Conservation (phyloP, 2,113 vertebrate species). For the Pseudois nayaur region DNA sequence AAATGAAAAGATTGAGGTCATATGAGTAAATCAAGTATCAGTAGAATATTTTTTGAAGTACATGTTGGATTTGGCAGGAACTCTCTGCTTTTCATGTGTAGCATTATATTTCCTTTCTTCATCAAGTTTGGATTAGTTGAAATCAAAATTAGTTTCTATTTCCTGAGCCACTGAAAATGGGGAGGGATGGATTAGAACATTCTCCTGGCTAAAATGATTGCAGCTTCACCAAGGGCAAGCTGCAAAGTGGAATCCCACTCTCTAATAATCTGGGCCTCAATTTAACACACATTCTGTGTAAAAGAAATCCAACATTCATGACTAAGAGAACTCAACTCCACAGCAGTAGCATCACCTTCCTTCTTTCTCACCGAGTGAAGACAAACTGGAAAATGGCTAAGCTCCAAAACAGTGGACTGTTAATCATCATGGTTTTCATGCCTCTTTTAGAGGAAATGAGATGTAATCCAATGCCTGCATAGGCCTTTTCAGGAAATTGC, state of each 20-base stretch:
- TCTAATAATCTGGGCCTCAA: not conserved
- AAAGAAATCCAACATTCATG: not conserved
- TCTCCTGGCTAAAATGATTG: not conserved
- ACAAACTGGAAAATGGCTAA: not conserved
- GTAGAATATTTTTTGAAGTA: not conserved
- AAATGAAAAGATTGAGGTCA: not conserved
- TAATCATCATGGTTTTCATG: not conserved
- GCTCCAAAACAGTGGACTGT: not conserved
- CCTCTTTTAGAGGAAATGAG: slow-evolving; percentile 32
- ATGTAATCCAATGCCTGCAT: not conserved
- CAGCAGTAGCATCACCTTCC: not conserved
- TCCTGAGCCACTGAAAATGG: not conserved
- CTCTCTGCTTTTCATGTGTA: not conserved
- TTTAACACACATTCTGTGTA: not conserved
- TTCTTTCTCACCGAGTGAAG: not conserved
- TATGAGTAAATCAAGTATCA: not conserved
- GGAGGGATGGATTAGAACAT: not conserved
- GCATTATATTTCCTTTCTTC: not conserved
- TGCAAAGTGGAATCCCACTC: not conserved
- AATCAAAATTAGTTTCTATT: slow-evolving; percentile 40
- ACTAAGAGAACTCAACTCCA: not conserved
- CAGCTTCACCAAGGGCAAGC: not conserved
- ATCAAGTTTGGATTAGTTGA: slow-evolving; percentile 25
- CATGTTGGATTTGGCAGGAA: not conserved
- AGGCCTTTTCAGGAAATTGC: slow-evolving; percentile 37